Conservation (phyloP, 1,140 invertebrate genomes). For the Orchestia grillus region DNA sequence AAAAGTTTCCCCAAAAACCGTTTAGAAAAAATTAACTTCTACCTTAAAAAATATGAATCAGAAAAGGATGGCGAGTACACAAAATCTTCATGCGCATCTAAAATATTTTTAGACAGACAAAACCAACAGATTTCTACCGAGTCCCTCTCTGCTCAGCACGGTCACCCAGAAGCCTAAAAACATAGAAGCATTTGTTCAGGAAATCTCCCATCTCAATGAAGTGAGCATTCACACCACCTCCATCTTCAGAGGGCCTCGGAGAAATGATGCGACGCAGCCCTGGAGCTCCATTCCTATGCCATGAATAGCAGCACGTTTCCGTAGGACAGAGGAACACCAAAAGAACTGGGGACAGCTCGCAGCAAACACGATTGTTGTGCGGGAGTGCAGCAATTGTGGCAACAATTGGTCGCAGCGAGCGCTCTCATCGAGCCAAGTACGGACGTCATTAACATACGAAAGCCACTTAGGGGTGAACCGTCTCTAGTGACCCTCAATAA, state of each 20-base stretch:
- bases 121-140: background rate
- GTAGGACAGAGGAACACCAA: background rate
- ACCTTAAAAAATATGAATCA: background rate
- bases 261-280: background rate
- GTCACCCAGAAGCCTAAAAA: background rate
- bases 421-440: background rate
- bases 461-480: background rate
- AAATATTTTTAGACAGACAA: background rate
- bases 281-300: background rate
- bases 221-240: background rate
- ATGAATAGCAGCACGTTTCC: background rate
- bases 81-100: background rate
- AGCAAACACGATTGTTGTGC: background rate
- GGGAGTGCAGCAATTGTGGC: background rate
- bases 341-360: background rate
- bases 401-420: background rate
- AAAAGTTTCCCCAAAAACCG: background rate
- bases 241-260: background rate
- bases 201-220: background rate
- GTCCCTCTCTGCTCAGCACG: background rate
- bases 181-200: background rate
- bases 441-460: background rate
- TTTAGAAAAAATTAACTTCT: background rate
- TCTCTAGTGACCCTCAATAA: background rate
- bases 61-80: background rate